Conservation (phyloP, 2,797 vertebrate species). For the Natrix natrix region DNA sequence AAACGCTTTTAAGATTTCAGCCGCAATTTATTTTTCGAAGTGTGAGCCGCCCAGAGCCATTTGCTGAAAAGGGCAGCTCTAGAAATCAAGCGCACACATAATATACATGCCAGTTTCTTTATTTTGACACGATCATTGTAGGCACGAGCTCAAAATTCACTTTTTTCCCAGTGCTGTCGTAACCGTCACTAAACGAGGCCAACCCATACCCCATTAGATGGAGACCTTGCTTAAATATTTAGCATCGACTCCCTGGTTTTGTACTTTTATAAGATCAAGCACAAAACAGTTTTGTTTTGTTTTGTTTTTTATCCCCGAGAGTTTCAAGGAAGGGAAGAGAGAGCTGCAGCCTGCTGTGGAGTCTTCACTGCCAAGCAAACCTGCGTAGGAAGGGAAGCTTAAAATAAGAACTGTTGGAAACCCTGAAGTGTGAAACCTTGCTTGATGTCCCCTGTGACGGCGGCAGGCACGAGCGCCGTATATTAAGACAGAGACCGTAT, state of each 20-base stretch:
- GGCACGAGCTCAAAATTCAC: background rate
- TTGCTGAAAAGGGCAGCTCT: background rate
- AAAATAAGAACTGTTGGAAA: background rate
- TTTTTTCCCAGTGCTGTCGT: background rate
- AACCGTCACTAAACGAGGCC: background rate
- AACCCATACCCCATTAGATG: rapidly evolving
- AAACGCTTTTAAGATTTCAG: background rate
- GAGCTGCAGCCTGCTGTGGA: background rate
- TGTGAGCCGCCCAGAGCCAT: background rate
- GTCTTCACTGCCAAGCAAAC: background rate
- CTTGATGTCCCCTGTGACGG: too few relatives aligned
- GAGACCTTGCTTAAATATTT: background rate
- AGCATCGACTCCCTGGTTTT: rapidly evolving
- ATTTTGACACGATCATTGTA: background rate
- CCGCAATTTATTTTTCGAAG: background rate
- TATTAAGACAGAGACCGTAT: background rate
- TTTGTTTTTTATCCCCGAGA: background rate
- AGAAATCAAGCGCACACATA: background rate
- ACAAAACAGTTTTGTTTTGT: background rate
- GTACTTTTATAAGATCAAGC: background rate
- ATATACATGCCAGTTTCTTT: background rate
- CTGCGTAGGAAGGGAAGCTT: background rate
- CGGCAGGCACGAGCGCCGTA: background rate
- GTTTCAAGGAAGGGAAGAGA: background rate
- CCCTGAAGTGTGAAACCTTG: background rate